These are phyloP conservation scores for Caenorhabditis sinica DNA, from an alignment of 2,888 invertebrate species.

Conservation along the genomic window DNA sequence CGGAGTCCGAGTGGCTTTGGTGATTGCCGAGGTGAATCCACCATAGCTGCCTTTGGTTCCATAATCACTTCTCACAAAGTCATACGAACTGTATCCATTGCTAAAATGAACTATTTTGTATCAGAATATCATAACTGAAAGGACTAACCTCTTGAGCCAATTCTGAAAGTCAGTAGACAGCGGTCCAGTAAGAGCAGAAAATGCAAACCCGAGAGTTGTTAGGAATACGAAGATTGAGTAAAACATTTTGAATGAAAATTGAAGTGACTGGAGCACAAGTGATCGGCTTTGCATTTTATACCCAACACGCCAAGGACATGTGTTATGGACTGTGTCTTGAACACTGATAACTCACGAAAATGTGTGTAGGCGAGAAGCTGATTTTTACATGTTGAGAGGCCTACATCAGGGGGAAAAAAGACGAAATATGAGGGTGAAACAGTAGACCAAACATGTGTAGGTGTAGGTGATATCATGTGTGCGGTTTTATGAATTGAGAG, in stretches of 20 bases:
- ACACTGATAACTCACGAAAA: conserved; percentile 48
- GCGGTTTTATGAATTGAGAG: not conserved
- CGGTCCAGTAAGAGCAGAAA: conserved; percentile 46
- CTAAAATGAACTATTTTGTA: conserved; percentile 30
- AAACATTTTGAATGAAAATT: conserved; percentile 24
- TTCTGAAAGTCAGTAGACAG: conserved; percentile 63
- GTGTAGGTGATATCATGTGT: conserved; percentile 31
- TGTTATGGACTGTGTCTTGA: conserved; percentile 58
- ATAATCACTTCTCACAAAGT: conserved; percentile 68
- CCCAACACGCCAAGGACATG: conserved; percentile 21
- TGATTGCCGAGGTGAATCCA: conserved; percentile 54
- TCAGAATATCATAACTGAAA: not conserved
- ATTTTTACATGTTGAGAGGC: conserved; percentile 26
- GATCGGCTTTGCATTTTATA: conserved; percentile 44
- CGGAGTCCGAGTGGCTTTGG: conserved; percentile 42
- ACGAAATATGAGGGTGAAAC: not conserved
- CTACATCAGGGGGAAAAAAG: conserved; percentile 6
- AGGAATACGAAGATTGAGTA: not conserved
- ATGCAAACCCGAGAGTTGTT: not conserved
- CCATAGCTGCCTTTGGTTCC: conserved; percentile 74
- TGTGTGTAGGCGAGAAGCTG: conserved; percentile 52
- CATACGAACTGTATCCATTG: conserved; percentile 64
- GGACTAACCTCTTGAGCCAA: conserved; percentile 58
- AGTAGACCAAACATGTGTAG: conserved; percentile 24
- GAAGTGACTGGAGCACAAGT: conserved; percentile 9